Evolutionary conservation across 2,888 invertebrate species (phyloP).

Genomic region (Ormyrus labotus): DNA sequence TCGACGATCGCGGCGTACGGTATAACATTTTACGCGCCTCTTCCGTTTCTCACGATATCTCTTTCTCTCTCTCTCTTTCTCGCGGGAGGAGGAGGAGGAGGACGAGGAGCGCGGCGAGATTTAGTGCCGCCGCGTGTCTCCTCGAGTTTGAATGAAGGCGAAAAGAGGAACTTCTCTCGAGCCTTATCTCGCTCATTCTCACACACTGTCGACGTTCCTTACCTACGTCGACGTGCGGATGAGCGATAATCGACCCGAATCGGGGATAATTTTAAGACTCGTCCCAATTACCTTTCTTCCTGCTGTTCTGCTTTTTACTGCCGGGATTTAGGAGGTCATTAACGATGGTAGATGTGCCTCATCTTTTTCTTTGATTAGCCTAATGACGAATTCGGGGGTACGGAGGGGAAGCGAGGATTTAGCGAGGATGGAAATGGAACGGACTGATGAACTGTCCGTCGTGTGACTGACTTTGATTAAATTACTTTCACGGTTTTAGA

Average conservation of each 20-base stretch:
- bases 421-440: too few relatives aligned
- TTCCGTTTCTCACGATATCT: constrained; percentile 17
- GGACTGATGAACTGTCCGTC: too few relatives aligned
- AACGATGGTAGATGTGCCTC: too few relatives aligned
- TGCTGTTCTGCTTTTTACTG: not conserved
- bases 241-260: constrained; percentile 43
- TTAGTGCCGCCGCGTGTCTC: constrained; percentile 31
- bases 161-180: constrained; percentile 27
- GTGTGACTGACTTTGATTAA: too few relatives aligned
- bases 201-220: not conserved
- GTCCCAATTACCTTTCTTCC: constrained; percentile 17
- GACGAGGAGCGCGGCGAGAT: constrained; percentile 8
- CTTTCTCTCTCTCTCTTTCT: not conserved
- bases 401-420: not conserved
- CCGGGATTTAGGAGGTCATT: too few relatives aligned
- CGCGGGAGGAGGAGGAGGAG: constrained; percentile 1
- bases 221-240: too few relatives aligned
- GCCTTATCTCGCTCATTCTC: constrained; percentile 10
- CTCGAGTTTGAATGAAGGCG: constrained; percentile 37
- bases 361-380: not conserved
- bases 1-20: constrained; percentile 18
- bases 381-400: not conserved
- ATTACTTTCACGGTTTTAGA: too few relatives aligned
- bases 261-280: constrained; percentile 5
- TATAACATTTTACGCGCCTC: constrained; percentile 37